phyloP scores from a whole-genome alignment of 37 sponge, comb jelly and placozoan species.

The Halichondria panicea region DNA sequence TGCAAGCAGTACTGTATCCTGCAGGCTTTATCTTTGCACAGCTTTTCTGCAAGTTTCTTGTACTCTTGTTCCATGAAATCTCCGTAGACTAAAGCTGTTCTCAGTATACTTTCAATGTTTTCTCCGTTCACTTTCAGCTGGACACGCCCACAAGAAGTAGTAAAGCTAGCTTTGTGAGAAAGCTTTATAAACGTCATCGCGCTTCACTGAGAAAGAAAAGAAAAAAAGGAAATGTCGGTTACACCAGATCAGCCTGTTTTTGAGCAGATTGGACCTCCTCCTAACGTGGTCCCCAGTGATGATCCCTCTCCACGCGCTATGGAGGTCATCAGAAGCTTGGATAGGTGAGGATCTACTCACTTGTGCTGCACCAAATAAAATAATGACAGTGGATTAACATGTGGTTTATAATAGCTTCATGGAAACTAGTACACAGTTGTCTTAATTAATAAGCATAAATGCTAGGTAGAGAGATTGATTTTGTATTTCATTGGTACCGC shows the following conservation, averaged over 20 bases:
- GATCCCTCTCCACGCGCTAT: constrained; percentile 3
- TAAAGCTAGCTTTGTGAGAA: too few relatives aligned
- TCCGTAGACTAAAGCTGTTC: background rate
- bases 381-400: too few relatives aligned
- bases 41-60: constrained; percentile 34
- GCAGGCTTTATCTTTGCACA: constrained; percentile 69
- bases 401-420: too few relatives aligned
- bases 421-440: too few relatives aligned
- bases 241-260: background rate
- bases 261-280: too few relatives aligned
- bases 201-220: background rate
- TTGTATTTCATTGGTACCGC: too few relatives aligned
- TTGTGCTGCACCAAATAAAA: too few relatives aligned
- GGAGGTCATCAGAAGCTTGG: constrained; percentile 32
- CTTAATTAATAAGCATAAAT: too few relatives aligned
- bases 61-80: constrained; percentile 22
- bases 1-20: constrained; percentile 69
- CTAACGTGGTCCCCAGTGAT: too few relatives aligned
- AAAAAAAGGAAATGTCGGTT: background rate
- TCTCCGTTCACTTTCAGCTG: background rate
- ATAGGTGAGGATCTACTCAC: constrained; percentile 25
- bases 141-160: too few relatives aligned
- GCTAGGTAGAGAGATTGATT: too few relatives aligned
- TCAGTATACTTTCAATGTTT: background rate
- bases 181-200: too few relatives aligned